Conservation (phyloP, 2,888 invertebrate species). For the Rambutsinella grinnellia region DNA sequence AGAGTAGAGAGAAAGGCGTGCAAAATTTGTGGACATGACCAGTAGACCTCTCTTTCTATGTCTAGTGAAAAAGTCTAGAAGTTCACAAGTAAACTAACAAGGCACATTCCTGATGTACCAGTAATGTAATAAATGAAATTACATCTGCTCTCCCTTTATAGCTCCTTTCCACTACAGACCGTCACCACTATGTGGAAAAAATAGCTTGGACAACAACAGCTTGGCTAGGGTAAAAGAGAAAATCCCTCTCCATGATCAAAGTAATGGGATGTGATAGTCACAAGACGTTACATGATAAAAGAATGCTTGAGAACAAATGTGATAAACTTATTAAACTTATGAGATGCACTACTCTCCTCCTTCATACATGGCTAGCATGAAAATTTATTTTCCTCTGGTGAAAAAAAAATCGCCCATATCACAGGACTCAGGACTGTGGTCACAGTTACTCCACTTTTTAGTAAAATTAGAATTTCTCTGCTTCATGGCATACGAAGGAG, state of each 20-base stretch:
- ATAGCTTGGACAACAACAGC: not conserved
- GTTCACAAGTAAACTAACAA: no score
- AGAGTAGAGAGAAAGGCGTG: no score
- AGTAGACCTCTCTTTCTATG: no score
- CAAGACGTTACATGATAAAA: not conserved
- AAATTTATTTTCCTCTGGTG: not conserved
- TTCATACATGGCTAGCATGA: no score
- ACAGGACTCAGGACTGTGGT: not conserved
- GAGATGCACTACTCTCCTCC: no score
- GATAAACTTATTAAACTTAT: not conserved
- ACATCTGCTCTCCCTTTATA: not conserved
- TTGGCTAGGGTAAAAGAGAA: not conserved
- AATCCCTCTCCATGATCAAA: not conserved
- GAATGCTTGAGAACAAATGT: not conserved
- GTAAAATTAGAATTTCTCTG: not conserved
- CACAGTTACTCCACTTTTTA: not conserved
- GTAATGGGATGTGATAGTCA: not conserved
- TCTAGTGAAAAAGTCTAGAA: no score
- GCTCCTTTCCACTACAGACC: not conserved
- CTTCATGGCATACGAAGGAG: not conserved
- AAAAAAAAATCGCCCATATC: not conserved
- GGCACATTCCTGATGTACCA: no score
- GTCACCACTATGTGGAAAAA: not conserved
- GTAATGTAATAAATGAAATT: not conserved
- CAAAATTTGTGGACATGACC: no score